These are phyloP conservation scores for Hofmannophila pseudospretella DNA, from an alignment of 2,888 invertebrate genomes.

Conservation along the genomic window DNA sequence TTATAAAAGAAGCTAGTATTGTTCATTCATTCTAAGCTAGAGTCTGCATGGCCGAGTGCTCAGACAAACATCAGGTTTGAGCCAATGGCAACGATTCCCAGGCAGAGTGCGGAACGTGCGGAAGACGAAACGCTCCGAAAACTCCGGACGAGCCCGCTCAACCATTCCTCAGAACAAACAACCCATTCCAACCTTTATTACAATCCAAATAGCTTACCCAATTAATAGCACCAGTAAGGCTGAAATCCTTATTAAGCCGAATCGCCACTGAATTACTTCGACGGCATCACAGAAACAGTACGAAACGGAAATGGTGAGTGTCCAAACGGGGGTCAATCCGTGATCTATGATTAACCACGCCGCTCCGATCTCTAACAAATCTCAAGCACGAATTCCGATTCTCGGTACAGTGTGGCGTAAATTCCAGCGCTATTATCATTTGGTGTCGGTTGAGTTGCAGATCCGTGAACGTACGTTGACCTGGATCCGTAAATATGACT, in stretches of 20 bases:
- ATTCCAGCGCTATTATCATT: slow-evolving; percentile 51
- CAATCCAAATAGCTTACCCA: slow-evolving; percentile 7
- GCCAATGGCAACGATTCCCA: slow-evolving; percentile 37
- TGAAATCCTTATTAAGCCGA: neutral
- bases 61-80: slow-evolving; percentile 1
- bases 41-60: neutral
- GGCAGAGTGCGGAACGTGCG: slow-evolving; percentile 45
- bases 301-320: slow-evolving; percentile 6
- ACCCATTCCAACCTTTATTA: slow-evolving; percentile 14
- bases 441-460: slow-evolving; percentile 42
- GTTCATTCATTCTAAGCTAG: too few species aligned
- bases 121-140: slow-evolving; percentile 33
- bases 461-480: slow-evolving; percentile 53
- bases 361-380: slow-evolving; percentile 21
- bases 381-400: slow-evolving; percentile 45
- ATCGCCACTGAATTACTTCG: neutral
- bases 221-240: neutral
- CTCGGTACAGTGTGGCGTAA: slow-evolving; percentile 32
- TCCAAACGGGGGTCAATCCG: slow-evolving; percentile 31
- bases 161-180: slow-evolving; percentile 25
- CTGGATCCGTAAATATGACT: slow-evolving; percentile 33
- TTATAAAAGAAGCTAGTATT: too few species aligned
- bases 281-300: slow-evolving; percentile 3
- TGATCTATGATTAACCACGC: slow-evolving; percentile 51
- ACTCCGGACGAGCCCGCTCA: slow-evolving; percentile 19